Base-by-base conservation (phyloP, 2,797 vertebrate species). In the Myripristis jacobus region DNA sequence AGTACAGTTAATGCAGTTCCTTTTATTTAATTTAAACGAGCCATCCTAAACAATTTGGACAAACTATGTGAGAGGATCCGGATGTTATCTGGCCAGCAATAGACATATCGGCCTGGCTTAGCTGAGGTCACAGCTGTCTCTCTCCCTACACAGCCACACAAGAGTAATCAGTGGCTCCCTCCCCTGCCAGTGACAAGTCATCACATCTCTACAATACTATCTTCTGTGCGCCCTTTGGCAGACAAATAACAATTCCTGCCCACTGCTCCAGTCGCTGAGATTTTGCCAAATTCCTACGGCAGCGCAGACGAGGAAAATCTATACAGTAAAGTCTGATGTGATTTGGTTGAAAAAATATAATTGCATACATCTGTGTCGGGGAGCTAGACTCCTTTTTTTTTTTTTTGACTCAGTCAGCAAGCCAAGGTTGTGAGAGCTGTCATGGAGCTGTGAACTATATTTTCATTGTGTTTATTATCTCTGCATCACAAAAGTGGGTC, bases 401-500 rank as follows among this genome's bases (percentile, higher is more conserved):
- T 38, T 31, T 54, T 75, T 76, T 79, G 52, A 75, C 70, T 68
- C 27, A 62, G 52, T 75, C 76, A 82, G 65, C 38, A 60, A 53
- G 66, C 70, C 59, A 29, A 62, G 15, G 60, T 34, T 62, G 67
- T 76, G 64, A 74, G 51, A 69, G 64, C 53, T 63, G 67, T 71
- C 56, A 52, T 52, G 59, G 71, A 67, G 62, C 31, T 60, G 63
- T 52, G 29, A 73, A 52, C n/a, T 66, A 25, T 65, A 57, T 75
- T 78, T 81, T 73, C 41, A 72, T n/a, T 3, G 36, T 64, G 67
- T 87, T 86, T 89, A 81, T 86, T 81, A 73, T 88, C 71, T 78
- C 65, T 57, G 56, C 43, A 53, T 79, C 70, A 44, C 24, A 70
- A 81, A 90, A 90, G 75, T 89, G 88, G 88, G 87, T 87, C 83